Evolutionary conservation across 2,888 invertebrate genomes (phyloP).

Genomic region (Hypolimnas misippus): DNA sequence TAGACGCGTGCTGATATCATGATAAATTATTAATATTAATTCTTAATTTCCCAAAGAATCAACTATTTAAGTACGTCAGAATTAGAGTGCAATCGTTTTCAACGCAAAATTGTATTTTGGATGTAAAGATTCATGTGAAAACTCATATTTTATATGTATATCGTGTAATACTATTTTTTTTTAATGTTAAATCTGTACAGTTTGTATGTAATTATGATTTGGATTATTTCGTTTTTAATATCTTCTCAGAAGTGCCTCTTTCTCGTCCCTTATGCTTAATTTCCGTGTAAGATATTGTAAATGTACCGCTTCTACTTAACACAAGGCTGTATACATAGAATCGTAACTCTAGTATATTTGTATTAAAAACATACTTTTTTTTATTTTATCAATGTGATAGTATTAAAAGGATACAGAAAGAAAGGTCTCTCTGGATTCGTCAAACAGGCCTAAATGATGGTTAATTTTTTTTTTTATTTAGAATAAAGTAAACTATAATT

Average conservation of each 20-base stretch:
- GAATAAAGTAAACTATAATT: conserved; percentile 58
- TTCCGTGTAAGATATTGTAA: conserved; percentile 78
- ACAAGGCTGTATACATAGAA: conserved; percentile 69
- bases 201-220: conserved; percentile 60
- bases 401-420: conserved; percentile 45
- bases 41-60: conserved; percentile 75
- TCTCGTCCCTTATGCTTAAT: conserved; percentile 70
- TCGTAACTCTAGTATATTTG: conserved; percentile 57
- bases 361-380: conserved; percentile 55
- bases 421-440: conserved; percentile 35
- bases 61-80: conserved; percentile 65
- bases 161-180: conserved; percentile 57
- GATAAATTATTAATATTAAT: conserved; percentile 65
- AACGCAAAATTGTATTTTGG: conserved; percentile 54
- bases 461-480: conserved; percentile 52
- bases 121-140: conserved; percentile 58
- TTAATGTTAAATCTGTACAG: conserved; percentile 61
- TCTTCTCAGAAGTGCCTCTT: conserved; percentile 79
- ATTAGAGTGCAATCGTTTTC: conserved; percentile 67
- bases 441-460: conserved; percentile 58
- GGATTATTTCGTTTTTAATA: conserved; percentile 51
- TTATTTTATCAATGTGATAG: conserved; percentile 64
- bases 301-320: conserved; percentile 67
- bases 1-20: conserved; percentile 59
- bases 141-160: conserved; percentile 67